Evolutionary conservation across 2,888 invertebrate species (phyloP).

Genomic region (Tipula lateralis): DNA sequence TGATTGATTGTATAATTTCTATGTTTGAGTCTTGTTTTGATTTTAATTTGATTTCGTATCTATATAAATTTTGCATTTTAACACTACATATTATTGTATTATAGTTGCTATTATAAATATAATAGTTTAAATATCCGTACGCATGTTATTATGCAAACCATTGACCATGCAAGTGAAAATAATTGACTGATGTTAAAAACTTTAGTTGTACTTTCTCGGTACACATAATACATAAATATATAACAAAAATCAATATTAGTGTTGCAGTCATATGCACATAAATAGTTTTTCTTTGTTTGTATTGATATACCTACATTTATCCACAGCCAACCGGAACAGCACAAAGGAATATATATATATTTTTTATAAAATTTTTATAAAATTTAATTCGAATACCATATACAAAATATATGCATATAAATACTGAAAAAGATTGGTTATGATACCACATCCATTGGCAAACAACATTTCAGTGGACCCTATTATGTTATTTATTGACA

Average conservation of each 20-base stretch:
- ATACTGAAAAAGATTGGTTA: not conserved
- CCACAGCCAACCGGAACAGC: not conserved
- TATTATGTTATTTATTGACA: slow-evolving; percentile 4
- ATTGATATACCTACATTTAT: not conserved
- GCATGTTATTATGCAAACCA: not conserved
- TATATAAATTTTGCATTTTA: not conserved
- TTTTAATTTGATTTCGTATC: not conserved
- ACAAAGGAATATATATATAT: not conserved
- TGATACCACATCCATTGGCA: not conserved
- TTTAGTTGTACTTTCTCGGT: not conserved
- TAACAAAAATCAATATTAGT: not conserved
- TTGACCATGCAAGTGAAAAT: not conserved
- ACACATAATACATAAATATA: not conserved
- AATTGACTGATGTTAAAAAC: not conserved
- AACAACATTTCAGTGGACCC: not conserved
- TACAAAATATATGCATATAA: not conserved
- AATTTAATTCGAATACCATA: not conserved
- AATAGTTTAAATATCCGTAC: not conserved
- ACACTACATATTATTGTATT: not conserved
- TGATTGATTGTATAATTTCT: not conserved
- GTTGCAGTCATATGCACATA: not conserved
- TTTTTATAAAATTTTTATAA: not conserved
- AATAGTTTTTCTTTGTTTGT: not conserved
- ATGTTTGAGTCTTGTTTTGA: not conserved
- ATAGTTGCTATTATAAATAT: not conserved